Percentiles rank a stretch among this genome's conserved stretches.
Conservation (phyloP, 2,888 invertebrate species). For the Cheilosia scutellata region DNA sequence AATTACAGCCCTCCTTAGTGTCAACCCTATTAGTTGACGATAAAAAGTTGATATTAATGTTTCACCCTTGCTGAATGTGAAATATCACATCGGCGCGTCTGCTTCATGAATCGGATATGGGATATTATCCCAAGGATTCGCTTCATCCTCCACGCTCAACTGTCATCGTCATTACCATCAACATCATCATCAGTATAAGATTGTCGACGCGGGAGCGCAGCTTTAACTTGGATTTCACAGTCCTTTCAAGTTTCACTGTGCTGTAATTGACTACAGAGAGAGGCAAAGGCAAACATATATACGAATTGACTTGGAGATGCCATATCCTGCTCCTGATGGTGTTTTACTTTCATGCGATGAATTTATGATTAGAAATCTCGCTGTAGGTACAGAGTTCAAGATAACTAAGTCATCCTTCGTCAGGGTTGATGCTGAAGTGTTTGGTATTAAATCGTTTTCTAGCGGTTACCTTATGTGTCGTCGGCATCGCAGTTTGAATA, state of each 20-base stretch:
- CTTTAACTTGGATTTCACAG: constrained; percentile 9
- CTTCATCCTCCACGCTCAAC: not conserved
- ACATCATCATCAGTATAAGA: not conserved
- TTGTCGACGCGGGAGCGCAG: not conserved
- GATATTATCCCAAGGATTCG: constrained; percentile 15
- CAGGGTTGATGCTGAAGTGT: constrained; percentile 19
- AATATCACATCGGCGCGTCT: constrained; percentile 12
- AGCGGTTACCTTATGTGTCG: constrained; percentile 14
- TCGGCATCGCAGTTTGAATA: not conserved
- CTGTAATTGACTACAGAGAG: constrained; percentile 37
- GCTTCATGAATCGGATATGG: constrained; percentile 29
- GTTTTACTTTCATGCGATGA: constrained; percentile 53
- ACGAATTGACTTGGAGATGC: constrained; percentile 23
- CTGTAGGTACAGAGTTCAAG: constrained; percentile 7
- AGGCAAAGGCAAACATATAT: constrained; percentile 11
- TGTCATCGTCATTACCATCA: constrained; percentile 7
- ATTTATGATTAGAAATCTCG: constrained; percentile 57
- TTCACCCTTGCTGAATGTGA: constrained; percentile 14
- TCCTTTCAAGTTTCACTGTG: not conserved
- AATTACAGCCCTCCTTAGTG: constrained; percentile 3
- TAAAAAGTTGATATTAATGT: constrained; percentile 51
- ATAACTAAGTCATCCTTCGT: constrained; percentile 25
- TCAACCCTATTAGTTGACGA: constrained; percentile 40
- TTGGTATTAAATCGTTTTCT: constrained; percentile 17
- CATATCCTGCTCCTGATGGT: constrained; percentile 44